Evolutionary conservation across 2,113 vertebrate species (phyloP).

Genomic region (Alexandromys fortis): DNA sequence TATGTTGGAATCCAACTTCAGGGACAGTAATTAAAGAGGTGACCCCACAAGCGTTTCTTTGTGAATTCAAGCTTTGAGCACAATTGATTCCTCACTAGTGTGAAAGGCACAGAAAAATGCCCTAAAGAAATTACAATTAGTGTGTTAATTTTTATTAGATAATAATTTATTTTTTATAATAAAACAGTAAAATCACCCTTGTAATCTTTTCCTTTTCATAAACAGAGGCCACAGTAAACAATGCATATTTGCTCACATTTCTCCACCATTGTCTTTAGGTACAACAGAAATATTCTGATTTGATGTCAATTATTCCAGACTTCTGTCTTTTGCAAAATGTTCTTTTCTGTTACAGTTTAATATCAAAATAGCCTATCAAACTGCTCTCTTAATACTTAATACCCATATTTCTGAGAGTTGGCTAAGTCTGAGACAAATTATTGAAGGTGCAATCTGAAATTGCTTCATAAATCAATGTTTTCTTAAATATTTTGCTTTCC

Average conservation of each 20-base stretch:
- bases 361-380: neutral
- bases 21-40: too few relatives aligned
- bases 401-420: slow-evolving; percentile 12
- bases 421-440: neutral
- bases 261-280: neutral
- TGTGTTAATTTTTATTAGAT: slow-evolving; percentile 9
- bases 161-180: neutral
- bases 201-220: neutral
- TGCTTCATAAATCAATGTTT: neutral
- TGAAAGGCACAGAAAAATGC: neutral
- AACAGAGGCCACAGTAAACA: neutral
- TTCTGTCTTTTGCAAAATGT: neutral
- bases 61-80: neutral
- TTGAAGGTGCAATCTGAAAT: neutral
- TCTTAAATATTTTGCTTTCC: neutral
- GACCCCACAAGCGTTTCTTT: neutral
- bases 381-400: neutral
- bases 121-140: neutral
- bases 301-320: neutral
- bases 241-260: neutral
- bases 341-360: neutral
- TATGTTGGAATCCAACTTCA: too few relatives aligned
- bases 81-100: neutral
- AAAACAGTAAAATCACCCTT: slow-evolving; percentile 5
- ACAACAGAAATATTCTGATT: neutral